Base-by-base conservation (phyloP, 2,113 vertebrate genomes). In the Pachycephala philippinensis region DNA sequence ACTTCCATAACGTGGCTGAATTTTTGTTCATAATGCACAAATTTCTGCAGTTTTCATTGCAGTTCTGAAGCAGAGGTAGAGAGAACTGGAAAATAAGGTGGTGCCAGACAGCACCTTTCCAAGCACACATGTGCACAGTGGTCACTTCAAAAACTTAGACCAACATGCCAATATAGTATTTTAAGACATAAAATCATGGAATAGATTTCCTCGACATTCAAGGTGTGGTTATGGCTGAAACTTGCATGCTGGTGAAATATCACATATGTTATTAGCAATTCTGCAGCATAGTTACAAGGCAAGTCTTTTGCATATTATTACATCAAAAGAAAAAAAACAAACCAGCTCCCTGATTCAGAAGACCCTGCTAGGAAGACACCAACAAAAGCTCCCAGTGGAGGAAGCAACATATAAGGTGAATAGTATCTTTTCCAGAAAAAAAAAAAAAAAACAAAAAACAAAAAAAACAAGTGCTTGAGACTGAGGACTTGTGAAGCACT, bases 401-500 rank as follows among this genome's bases (percentile, higher is more conserved):
- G 56, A 92, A 89, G 54, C 8, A 74, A 47, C 39, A 44, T 53
- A 12, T 10, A 69, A 83, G 39, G 54, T 95, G 75, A 85, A 77
- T 49, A 72, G 31, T 72, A 65, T 77, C 8, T 72, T 72, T 93
- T 74, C 39, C 45, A 70, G 75, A 23, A 6, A 35, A 40, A 61
- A 70, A 53, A 18, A 18, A 11, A 72, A 88, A 69, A 74, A 83
- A 18, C 27, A 76, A 95, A 40, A 17, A 8, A 7, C 26, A 18
- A 12, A 76, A 90, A 69, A 77, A 83, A 13, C 28, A 77, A 95
- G 80, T 94, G 61, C 82, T 93, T 93, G 60, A 93, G 68, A 75
- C 47, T 75, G 81, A 89, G 69, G 84, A 75, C 89, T 93, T 92
- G 94, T 56, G 52, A 95, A 95, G 69, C 64, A 44, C 52, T 93